Percentiles rank a stretch among this genome's conserved stretches.
These are phyloP conservation scores for Orycteropus afer DNA, from an alignment of 2,113 vertebrate species.

Conservation along the genomic window DNA sequence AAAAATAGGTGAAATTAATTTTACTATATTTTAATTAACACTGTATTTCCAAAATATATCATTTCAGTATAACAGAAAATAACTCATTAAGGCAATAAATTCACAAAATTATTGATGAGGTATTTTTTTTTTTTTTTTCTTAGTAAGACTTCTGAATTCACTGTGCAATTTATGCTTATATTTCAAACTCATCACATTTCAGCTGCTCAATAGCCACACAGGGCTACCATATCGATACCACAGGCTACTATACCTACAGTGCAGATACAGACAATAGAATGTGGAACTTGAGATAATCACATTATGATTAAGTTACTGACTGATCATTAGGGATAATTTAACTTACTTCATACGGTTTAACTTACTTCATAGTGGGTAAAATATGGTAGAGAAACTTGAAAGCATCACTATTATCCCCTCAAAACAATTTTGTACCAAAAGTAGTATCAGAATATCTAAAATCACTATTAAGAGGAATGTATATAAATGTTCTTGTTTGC, in stretches of 20 bases:
- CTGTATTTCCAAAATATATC: not conserved
- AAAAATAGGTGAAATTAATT: slow-evolving; percentile 5
- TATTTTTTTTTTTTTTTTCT: not conserved
- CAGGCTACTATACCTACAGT: not conserved
- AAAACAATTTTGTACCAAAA: not conserved
- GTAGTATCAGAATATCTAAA: not conserved
- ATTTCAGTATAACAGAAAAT: not conserved
- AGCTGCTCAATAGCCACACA: not conserved
- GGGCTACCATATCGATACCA: not conserved
- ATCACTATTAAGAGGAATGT: not conserved
- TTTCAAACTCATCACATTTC: not conserved
- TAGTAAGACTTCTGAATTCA: not conserved
- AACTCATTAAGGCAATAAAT: not conserved
- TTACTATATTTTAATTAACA: not conserved
- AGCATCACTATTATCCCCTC: not conserved
- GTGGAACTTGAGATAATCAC: not conserved
- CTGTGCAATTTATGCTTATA: not conserved
- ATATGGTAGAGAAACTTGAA: slow-evolving; percentile 38
- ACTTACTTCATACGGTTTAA: slow-evolving; percentile 2
- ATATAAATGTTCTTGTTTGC: not conserved
- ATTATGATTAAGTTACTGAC: not conserved
- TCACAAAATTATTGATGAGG: not conserved
- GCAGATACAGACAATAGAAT: not conserved
- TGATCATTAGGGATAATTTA: not conserved
- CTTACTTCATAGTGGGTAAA: not conserved